Evolutionary conservation across 2,113 vertebrate species (phyloP).

Genomic region (Xyliphius kryptos): DNA sequence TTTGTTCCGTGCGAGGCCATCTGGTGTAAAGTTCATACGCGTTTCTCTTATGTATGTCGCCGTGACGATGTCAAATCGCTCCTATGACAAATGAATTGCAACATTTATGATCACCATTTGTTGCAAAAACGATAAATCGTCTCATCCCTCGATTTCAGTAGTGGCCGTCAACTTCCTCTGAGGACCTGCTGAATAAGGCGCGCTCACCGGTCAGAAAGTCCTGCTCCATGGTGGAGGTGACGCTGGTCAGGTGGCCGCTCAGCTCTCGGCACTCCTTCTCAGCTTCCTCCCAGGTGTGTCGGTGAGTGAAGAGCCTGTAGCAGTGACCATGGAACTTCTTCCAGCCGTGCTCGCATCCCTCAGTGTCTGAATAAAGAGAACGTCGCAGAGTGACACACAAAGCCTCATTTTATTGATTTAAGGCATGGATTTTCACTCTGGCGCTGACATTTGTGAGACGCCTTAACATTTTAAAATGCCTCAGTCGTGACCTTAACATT

Average conservation of each 20-base stretch:
- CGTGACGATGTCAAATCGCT: too few species aligned
- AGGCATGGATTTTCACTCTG: neutral
- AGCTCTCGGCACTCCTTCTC: slow-evolving; percentile 89
- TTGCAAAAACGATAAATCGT: too few species aligned
- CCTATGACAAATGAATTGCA: too few species aligned
- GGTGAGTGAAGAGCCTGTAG: slow-evolving; percentile 82
- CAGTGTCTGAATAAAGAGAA: slow-evolving; percentile 71
- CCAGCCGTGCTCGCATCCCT: slow-evolving; percentile 90
- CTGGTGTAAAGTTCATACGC: too few species aligned
- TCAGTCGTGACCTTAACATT: neutral
- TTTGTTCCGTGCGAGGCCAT: too few species aligned
- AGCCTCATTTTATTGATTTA: neutral
- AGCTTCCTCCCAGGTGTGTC: slow-evolving; percentile 91
- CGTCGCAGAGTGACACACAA: neutral
- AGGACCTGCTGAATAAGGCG: neutral
- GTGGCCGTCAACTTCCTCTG: too few species aligned
- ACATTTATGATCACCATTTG: too few species aligned
- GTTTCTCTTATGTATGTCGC: too few species aligned
- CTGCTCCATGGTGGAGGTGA: slow-evolving; percentile 78
- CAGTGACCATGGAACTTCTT: slow-evolving; percentile 96
- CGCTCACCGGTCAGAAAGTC: slow-evolving; percentile 78
- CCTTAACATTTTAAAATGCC: neutral
- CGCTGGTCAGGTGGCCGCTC: slow-evolving; percentile 81
- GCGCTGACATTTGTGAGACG: neutral
- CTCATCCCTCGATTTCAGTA: too few species aligned